These are phyloP conservation scores for Schizothorax lantsangensis DNA, from an alignment of 2,797 vertebrate species.

Conservation along the genomic window DNA sequence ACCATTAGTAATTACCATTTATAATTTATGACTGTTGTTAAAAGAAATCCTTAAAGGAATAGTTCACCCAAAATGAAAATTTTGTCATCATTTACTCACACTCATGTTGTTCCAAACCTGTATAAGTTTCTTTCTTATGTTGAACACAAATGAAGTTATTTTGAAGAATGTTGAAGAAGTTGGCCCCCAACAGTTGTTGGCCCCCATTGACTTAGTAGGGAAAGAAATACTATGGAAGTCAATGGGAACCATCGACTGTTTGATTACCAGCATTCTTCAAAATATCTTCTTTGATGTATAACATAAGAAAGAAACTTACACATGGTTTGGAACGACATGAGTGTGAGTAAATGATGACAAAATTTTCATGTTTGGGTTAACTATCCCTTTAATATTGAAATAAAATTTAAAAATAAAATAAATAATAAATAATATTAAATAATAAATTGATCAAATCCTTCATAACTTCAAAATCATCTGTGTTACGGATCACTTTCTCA, in stretches of 20 bases:
- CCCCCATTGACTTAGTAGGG: not conserved
- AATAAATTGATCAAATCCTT: not conserved
- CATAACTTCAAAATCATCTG: not conserved
- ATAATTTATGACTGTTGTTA: not conserved
- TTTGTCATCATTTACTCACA: not conserved
- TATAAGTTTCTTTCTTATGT: not conserved
- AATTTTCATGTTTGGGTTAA: not conserved
- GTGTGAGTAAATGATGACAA: not conserved
- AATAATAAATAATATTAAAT: not conserved
- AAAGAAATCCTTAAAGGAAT: not conserved
- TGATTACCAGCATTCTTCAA: too few species aligned
- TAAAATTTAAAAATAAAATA: not conserved
- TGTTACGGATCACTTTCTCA: slow-evolving; percentile 68
- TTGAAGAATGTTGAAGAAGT: not conserved
- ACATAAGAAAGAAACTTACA: not conserved
- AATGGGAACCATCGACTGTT: too few species aligned
- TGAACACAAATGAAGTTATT: not conserved
- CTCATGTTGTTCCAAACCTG: not conserved
- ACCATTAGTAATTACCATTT: not conserved
- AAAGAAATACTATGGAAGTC: not conserved
- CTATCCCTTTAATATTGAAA: not conserved
- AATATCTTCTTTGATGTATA: too few species aligned
- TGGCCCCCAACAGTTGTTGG: not conserved
- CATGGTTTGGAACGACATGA: not conserved
- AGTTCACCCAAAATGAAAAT: not conserved